Base-by-base conservation (phyloP, 2,113 vertebrate genomes). In the Hucho hucho region DNA sequence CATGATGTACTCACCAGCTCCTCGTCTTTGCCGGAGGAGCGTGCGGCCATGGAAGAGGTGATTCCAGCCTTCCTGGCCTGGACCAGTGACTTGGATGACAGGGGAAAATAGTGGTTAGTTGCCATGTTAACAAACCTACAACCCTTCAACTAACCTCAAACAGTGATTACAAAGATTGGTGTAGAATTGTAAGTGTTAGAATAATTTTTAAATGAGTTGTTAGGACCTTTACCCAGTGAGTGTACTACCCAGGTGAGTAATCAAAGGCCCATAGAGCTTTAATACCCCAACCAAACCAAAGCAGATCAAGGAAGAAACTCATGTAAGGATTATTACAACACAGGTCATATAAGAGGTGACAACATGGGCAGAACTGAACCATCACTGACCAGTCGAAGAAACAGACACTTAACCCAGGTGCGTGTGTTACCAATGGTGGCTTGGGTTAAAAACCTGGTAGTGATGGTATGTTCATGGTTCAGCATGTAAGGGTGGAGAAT, bases 1-100 rank as follows among this genome's bases (percentile, higher is more conserved):
- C 49, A 4, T 18, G 16, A 61, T 43, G 43, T 68, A 84, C 97
- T 95, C 91, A 99, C 98, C 95, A 99, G 90, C 79, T 99, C 98
- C 89, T 97, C 97, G 73, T 99, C 97, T 85, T 99, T 99, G 85
- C 98, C 92, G 76, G 97, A 98, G 22, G 97, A 96, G 43, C 97
- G 94, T 25, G 96, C 96, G 82, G 97, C 96, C 97, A 99, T 96
- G 64, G 97, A 95, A 68, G 98, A 99, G 70, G 96, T 92, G 75
- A 99, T 97, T 4, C 98, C 96, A 2, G 97, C 97, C 85, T 98
- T 99, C 88, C 97, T 94, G 81, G 98, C 98, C 91, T 99, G 98
- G 77, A 98, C 95, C 86, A 98, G 92, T 37, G 97, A 98, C 98
- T 99, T 74, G 26, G 26, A 28, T 2, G 64, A 37, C 29, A 67